phyloP scores from a whole-genome alignment of 2,888 invertebrate species.

The Aspidiotus rigidus region DNA sequence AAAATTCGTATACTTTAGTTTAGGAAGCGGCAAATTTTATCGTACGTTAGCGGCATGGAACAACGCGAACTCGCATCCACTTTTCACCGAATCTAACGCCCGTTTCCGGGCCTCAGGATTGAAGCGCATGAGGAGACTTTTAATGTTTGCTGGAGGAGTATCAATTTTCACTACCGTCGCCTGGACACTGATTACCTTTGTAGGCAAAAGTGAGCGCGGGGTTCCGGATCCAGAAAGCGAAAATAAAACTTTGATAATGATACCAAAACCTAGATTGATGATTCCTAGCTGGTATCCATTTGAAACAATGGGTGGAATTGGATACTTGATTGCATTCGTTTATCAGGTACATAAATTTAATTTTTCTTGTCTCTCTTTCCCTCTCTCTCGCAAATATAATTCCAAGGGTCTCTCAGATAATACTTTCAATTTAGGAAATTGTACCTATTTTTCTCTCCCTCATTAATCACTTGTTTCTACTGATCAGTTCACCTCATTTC shows the following conservation, averaged over 20 bases:
- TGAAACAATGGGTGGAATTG: constrained; percentile 57
- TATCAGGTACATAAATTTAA: constrained; percentile 62
- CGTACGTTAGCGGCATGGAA: constrained; percentile 75
- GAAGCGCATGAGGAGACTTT: constrained; percentile 62
- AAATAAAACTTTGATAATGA: constrained; percentile 55
- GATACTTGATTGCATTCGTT: constrained; percentile 56
- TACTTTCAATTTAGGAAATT: too few relatives aligned
- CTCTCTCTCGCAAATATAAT: too few relatives aligned
- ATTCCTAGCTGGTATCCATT: constrained; percentile 72
- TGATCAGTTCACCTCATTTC: too few relatives aligned
- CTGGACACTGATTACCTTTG: constrained; percentile 71
- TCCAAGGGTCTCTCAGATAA: too few relatives aligned
- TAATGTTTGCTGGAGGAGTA: constrained; percentile 56
- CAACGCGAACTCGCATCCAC: constrained; percentile 59
- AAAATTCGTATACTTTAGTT: constrained; percentile 63
- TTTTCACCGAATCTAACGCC: constrained; percentile 74
- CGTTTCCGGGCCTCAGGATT: constrained; percentile 59
- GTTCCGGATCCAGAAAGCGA: constrained; percentile 58
- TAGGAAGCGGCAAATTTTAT: constrained; percentile 56
- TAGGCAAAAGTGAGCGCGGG: constrained; percentile 63
- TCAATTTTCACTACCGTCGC: constrained; percentile 54
- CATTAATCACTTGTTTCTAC: too few relatives aligned
- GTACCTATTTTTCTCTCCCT: too few relatives aligned
- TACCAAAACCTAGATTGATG: constrained; percentile 62
- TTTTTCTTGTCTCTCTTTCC: too few relatives aligned